Evolutionary conservation across 2,888 invertebrate genomes (phyloP).

Genomic region (Bellardia bayeri): DNA sequence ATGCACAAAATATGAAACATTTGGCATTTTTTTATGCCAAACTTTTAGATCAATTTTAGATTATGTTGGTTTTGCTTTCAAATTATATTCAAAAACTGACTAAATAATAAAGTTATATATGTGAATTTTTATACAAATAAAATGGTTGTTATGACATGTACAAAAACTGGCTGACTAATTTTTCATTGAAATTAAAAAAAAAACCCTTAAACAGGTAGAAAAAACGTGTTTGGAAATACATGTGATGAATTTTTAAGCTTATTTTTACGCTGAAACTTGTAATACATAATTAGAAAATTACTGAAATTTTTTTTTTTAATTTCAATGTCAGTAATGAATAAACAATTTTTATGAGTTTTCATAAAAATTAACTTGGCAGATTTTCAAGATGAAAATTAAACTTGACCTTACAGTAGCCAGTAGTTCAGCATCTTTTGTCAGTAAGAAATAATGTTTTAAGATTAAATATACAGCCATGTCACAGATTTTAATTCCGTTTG

Average conservation of each 20-base stretch:
- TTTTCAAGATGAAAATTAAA: no score
- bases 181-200: slow-evolving; percentile 1
- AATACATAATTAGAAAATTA: no score
- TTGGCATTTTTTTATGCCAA: background rate
- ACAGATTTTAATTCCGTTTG: no score
- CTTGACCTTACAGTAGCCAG: no score
- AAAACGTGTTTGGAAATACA: background rate
- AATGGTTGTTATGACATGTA: background rate
- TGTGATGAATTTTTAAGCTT: background rate
- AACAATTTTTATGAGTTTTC: no score
- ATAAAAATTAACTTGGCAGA: no score
- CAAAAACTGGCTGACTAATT: background rate
- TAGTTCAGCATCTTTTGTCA: no score
- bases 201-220: background rate
- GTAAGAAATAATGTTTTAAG: no score
- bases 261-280: no score
- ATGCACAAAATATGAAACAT: slow-evolving; percentile 8
- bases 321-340: background rate
- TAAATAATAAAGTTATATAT: background rate
- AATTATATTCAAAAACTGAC: background rate
- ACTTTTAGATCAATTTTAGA: slow-evolving; percentile 32
- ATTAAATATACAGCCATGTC: no score
- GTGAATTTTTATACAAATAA: background rate
- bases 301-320: no score
- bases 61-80: background rate